Evolutionary conservation across 2,797 vertebrate species (phyloP).

Genomic region (Brachyrhaphis roseni): DNA sequence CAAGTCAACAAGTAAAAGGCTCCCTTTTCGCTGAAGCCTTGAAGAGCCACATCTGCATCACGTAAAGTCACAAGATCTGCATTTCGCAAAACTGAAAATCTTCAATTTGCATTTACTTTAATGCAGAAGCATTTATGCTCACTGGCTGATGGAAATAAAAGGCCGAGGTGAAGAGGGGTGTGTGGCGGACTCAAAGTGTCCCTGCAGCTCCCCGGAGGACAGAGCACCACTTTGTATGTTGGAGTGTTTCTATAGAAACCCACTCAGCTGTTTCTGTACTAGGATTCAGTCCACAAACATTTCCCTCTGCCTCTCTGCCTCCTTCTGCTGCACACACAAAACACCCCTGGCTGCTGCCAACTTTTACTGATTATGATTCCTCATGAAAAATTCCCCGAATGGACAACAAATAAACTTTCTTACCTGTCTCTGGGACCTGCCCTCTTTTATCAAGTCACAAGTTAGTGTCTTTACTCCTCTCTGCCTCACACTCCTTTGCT

Average conservation of each 20-base stretch:
- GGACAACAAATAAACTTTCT: conserved; percentile 62
- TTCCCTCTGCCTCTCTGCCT: conserved; percentile 19
- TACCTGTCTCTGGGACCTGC: conserved; percentile 84
- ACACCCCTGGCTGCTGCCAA: neutral
- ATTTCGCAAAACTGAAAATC: neutral
- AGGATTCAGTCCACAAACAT: conserved; percentile 45
- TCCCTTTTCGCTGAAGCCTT: neutral
- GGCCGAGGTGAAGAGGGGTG: conserved; percentile 24
- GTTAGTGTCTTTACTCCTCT: conserved; percentile 70
- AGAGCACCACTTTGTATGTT: conserved; percentile 50
- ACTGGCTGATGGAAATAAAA: conserved; percentile 19
- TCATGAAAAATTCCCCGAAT: conserved; percentile 4
- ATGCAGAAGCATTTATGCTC: conserved; percentile 1
- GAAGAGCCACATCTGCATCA: neutral
- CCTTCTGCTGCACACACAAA: conserved; percentile 21
- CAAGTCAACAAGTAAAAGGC: neutral
- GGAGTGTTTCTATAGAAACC: conserved; percentile 75
- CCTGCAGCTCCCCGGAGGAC: conserved; percentile 29
- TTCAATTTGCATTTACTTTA: conserved; percentile 3
- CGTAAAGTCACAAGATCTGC: neutral
- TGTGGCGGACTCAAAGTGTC: neutral
- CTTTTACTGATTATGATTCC: conserved; percentile 12
- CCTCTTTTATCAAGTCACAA: conserved; percentile 76
- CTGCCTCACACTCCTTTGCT: conserved; percentile 56
- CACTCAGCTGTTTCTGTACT: conserved; percentile 40